Evolutionary conservation across 2,797 vertebrate species (phyloP), one percentile per base, ranked within the genome.

Genomic region (Acridotheres tristis): DNA sequence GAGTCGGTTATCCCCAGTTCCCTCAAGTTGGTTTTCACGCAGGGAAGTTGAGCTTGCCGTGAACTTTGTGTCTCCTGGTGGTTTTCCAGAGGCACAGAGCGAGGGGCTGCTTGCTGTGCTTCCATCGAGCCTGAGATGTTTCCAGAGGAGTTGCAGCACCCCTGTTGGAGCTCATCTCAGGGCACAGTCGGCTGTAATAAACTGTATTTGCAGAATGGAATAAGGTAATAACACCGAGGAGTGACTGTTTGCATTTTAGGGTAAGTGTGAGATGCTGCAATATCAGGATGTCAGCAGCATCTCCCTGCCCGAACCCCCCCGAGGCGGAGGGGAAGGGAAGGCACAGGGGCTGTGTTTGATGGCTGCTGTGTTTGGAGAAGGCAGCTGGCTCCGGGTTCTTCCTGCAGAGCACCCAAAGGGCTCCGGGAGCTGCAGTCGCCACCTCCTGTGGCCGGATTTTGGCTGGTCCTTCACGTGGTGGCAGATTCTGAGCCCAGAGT

Each of bases 381-480:
- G 21, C 36, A 25, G 16, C 48, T 34, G 53, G 9, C 21, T 8
- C 16, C n/a, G 2, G 3, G 2, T 5, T 3, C 50, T 29, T 2
- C 1, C 11, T 10, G 1, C 2, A 4, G 9, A 14, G 21, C 40
- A 1, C 0, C 36, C 0, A 0, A 7, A 62, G 59, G 89, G 26
- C 42, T 0, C 4, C 0, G 22, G 9, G n/a, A 4, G 4, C 65
- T 19, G 67, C 3, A 17, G 9, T 0, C 4, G 11, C 6, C 20
- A 0, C 11, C 4, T 7, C 1, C 36, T 4, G 29, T 7, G 1
- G 0, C 5, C 1, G 2, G 1, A 0, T 25, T 30, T 9, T 3
- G 1, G 4, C 47, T 4, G 40, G 6, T 13, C 54, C 16, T 13
- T 19, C 25, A 0, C 10, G 0, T 0, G 3, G 15, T 5, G 38